These are phyloP conservation scores for Corbicula japonica DNA, from an alignment of 2,888 invertebrate genomes.

Conservation along the genomic window DNA sequence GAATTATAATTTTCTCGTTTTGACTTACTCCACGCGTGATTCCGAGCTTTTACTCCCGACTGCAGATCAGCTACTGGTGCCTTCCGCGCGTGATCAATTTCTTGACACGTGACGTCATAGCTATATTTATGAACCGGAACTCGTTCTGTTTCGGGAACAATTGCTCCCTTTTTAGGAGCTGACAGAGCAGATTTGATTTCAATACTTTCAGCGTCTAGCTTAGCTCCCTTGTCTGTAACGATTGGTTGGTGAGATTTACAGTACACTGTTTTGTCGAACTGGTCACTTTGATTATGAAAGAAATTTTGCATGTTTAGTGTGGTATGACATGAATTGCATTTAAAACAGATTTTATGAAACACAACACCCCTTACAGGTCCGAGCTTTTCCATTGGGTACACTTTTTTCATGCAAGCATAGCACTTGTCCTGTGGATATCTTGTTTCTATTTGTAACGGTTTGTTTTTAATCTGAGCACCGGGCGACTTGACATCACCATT, in stretches of 20 bases:
- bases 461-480: constrained; percentile 52
- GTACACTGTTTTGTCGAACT: constrained; percentile 75
- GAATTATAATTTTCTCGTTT: constrained; percentile 63
- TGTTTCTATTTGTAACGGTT: constrained; percentile 66
- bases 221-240: constrained; percentile 62
- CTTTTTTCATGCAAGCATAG: constrained; percentile 75
- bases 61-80: constrained; percentile 72
- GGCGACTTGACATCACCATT: constrained; percentile 45
- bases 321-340: constrained; percentile 74
- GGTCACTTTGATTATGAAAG: constrained; percentile 74
- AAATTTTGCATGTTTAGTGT: constrained; percentile 76
- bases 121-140: constrained; percentile 68
- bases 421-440: constrained; percentile 74
- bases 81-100: constrained; percentile 70
- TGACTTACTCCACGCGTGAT: constrained; percentile 72
- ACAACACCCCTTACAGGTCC: constrained; percentile 77
- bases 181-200: constrained; percentile 73
- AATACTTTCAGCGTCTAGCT: constrained; percentile 71
- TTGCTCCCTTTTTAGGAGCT: constrained; percentile 69
- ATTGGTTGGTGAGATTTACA: constrained; percentile 76
- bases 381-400: constrained; percentile 78
- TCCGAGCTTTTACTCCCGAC: constrained; percentile 69
- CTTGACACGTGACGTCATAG: constrained; percentile 62
- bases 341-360: constrained; percentile 79
- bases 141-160: constrained; percentile 76